phyloP scores from a whole-genome alignment of 2,113 vertebrate genomes.

The Oncorhynchus nerka region DNA sequence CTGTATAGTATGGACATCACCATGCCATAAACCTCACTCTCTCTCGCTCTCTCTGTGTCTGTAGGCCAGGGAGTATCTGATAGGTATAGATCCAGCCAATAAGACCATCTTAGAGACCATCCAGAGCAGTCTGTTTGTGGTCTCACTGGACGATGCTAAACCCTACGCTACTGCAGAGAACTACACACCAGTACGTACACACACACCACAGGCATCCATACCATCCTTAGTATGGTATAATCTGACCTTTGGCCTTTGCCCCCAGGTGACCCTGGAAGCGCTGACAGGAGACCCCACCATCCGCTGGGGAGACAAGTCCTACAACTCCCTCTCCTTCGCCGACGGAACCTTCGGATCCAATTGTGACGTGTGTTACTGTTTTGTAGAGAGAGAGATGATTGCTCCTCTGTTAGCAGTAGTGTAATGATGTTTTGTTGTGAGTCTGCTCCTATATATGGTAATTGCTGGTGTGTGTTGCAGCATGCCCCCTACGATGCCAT shows the following conservation, averaged over 20 bases:
- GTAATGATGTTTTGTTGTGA: background rate
- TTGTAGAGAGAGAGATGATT: background rate
- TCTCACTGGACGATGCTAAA: conserved; percentile 81
- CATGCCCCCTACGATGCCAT: conserved; percentile 93
- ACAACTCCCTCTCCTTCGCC: conserved; percentile 80
- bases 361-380: conserved; percentile 85
- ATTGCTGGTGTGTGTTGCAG: conserved; percentile 81
- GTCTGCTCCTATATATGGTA: conserved; percentile 15
- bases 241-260: conserved; percentile 20
- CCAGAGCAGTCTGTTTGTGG: conserved; percentile 84
- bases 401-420: background rate
- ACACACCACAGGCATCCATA: background rate
- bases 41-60: conserved; percentile 22
- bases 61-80: conserved; percentile 87
- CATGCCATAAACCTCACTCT: background rate
- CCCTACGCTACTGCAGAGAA: conserved; percentile 83
- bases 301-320: conserved; percentile 98
- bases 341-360: conserved; percentile 82
- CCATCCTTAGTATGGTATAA: background rate
- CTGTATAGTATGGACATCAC: background rate
- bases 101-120: conserved; percentile 84
- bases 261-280: conserved; percentile 72
- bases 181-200: conserved; percentile 78
- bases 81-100: conserved; percentile 86
- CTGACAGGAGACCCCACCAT: conserved; percentile 81